Base-by-base conservation (phyloP, 2,888 invertebrate species). In the Sycophila texana region DNA sequence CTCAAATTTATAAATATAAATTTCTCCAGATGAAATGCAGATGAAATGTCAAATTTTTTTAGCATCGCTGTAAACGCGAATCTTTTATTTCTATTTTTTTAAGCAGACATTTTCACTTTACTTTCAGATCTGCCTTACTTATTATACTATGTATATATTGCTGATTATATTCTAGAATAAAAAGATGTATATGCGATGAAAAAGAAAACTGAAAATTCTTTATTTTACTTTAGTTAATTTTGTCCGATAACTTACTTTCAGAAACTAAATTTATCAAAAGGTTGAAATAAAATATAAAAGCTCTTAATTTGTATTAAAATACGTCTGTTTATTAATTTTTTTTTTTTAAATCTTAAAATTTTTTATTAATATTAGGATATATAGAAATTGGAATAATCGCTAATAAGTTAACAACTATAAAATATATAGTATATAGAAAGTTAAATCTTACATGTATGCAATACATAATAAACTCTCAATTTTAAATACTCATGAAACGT, bases 111-210 rank as follows among this genome's bases (percentile, higher is more conserved):
- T 82, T 84, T 81, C 79, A 84, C 75, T 79, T 84, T 82, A 82
- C 30, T 81, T 83, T 83, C 77, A 79, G 83, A 83, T 83, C 81
- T 83, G 83, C 80, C 83, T 84, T 81, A 82, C 79, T 76, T 83
- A 83, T 78, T 82, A 71, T 83, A 81, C 80, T 84, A 79, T 86
- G 86, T 87, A 87, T 84, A 86, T 86, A 87, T 83, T 83, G 84
- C 82, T 83, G 82, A 84, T 75, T 86, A 85, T 82, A 83, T 80
- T 84, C 76, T 83, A 85, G 81, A 77, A 82, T 85, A 85, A 84
- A 81, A 83, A 82, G 63, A 78, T 77, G 71, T 71, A 81, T 82
- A 82, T 80, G 68, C 74, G 76, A 70, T 79, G 68, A 75, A 79
- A 47, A 51, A n/a, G n/a, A 51, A 51, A 53, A 0, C n/a, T 53